phyloP scores from a whole-genome alignment of 2,888 invertebrate genomes.

The Drosophila seclusa region DNA sequence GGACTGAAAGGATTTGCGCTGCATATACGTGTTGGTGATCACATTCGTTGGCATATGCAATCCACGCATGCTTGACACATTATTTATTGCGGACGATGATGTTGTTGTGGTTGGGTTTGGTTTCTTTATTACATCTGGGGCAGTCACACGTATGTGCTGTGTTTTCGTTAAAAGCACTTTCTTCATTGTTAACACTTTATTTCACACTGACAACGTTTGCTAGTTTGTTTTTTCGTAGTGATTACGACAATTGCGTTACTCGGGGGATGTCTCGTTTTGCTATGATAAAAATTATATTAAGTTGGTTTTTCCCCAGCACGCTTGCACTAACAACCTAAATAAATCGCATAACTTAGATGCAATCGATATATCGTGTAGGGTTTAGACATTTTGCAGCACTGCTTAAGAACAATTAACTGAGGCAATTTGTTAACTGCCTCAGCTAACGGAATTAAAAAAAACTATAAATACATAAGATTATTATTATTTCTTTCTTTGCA shows the following conservation, averaged over 20 bases:
- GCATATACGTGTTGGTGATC: constrained; percentile 56
- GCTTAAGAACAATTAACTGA: neutral
- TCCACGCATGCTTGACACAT: constrained; percentile 20
- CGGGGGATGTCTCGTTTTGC: constrained; percentile 43
- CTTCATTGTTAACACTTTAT: constrained; percentile 51
- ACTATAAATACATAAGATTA: neutral
- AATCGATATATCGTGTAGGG: neutral
- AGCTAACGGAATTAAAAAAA: neutral
- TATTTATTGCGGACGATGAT: constrained; percentile 13
- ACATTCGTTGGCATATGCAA: constrained; percentile 37
- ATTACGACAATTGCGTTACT: neutral
- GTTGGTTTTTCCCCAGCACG: constrained; percentile 70
- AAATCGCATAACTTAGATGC: constrained; percentile 9
- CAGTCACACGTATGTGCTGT: constrained; percentile 36
- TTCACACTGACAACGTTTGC: neutral
- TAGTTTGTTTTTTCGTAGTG: neutral
- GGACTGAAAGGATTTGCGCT: constrained; percentile 71
- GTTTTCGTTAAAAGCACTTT: constrained; percentile 70
- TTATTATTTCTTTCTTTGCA: neutral
- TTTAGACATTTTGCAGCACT: constrained; percentile 20
- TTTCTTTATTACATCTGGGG: constrained; percentile 36
- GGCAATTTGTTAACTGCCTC: too few relatives aligned
- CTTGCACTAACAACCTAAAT: constrained; percentile 18
- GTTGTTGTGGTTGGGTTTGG: constrained; percentile 10
- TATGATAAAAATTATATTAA: constrained; percentile 34